Evolutionary conservation across 2,797 vertebrate genomes (phyloP).

Genomic region (Channallabes apus): DNA sequence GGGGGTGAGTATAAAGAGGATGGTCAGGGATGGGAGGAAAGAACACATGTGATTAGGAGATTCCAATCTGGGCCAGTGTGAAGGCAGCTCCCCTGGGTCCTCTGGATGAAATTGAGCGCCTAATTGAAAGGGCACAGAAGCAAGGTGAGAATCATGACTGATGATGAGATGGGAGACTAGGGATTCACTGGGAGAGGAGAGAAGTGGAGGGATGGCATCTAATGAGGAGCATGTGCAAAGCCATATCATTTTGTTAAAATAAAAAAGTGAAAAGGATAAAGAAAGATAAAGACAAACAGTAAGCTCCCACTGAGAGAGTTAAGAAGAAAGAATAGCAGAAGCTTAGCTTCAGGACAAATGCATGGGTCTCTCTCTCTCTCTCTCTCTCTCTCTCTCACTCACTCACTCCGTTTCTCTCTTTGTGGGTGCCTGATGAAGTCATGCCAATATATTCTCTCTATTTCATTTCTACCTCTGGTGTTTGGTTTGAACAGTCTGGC

Average conservation of each 20-base stretch:
- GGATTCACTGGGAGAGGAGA: conserved; percentile 53
- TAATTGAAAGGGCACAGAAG: conserved; percentile 78
- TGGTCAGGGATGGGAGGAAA: conserved; percentile 26
- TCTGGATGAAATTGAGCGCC: conserved; percentile 76
- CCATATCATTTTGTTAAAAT: conserved; percentile 51
- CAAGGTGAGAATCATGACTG: conserved; percentile 74
- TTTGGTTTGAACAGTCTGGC: conserved; percentile 7
- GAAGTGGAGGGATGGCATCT: conserved; percentile 58
- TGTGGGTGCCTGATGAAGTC: conserved; percentile 29
- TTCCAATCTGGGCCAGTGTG: conserved; percentile 71
- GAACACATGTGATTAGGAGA: conserved; percentile 58
- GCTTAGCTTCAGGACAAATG: conserved; percentile 31
- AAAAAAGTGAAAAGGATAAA: conserved; percentile 3
- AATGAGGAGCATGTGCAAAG: conserved; percentile 58
- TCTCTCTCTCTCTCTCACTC: conserved; percentile 13
- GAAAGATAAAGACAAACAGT: not conserved
- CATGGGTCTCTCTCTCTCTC: not conserved
- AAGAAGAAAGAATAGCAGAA: conserved; percentile 2
- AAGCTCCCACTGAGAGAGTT: not conserved
- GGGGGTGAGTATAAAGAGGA: conserved; percentile 29
- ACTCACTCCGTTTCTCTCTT: not conserved
- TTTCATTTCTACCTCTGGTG: conserved; percentile 27
- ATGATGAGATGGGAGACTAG: conserved; percentile 66
- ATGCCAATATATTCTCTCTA: conserved; percentile 23
- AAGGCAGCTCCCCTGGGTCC: conserved; percentile 69